Evolutionary conservation across 2,797 vertebrate species (phyloP).

Genomic region (Sarcoramphus papa): DNA sequence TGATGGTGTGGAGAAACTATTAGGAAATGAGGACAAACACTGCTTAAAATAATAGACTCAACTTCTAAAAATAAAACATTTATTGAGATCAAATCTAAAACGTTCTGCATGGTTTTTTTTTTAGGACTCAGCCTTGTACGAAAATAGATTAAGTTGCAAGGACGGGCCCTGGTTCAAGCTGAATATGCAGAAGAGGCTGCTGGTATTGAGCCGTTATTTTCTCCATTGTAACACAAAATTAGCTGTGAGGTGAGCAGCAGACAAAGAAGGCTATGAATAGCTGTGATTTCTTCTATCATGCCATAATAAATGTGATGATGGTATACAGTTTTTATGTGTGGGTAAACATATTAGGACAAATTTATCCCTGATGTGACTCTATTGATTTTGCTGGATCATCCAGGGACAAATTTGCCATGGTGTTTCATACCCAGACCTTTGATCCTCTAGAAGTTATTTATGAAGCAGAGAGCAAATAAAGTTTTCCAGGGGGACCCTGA

Average conservation of each 20-base stretch:
- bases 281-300: not conserved
- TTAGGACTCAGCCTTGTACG: not conserved
- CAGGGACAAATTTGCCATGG: not conserved
- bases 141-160: not conserved
- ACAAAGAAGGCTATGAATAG: not conserved
- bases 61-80: not conserved
- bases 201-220: not conserved
- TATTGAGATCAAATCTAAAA: not conserved
- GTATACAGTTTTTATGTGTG: not conserved
- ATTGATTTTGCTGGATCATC: not conserved
- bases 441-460: not conserved
- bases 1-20: not conserved
- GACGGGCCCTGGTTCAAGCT: not conserved
- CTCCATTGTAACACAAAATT: not conserved
- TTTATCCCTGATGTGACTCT: not conserved
- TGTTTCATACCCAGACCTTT: not conserved
- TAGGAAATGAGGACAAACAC: conserved; percentile 29
- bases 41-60: not conserved
- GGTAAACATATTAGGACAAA: not conserved
- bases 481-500: not conserved
- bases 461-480: not conserved
- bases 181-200: not conserved
- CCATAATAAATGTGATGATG: not conserved
- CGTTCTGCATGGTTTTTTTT: not conserved
- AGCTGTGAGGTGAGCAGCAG: not conserved